Base-by-base conservation (phyloP, 2,113 vertebrate species). In the Symphodus melops region DNA sequence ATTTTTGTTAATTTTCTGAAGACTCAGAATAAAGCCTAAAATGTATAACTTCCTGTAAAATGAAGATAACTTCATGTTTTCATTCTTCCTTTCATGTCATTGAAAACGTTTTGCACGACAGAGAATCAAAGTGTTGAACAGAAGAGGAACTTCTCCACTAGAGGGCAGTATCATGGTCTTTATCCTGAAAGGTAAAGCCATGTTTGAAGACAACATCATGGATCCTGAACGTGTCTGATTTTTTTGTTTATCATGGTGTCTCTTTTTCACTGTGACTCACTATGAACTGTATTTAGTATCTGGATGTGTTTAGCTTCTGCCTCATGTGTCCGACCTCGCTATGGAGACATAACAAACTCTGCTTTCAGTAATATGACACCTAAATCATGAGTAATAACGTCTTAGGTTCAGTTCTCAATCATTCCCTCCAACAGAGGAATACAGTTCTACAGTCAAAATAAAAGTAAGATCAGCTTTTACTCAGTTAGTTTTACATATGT, bases 91-190 rank as follows among this genome's bases (percentile, higher is more conserved):
- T 8, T 8, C 5, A 48, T 6, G 2, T 14, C 4, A 14, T 4
- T 44, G 2, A 14, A 44, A 44, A 4, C 5, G 12, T 44, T 44
- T 44, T 44, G 39, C 13, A 8, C 0, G 1, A 41, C 49, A 55
- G 54, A 52, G 8, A 13, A 6, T 54, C 33, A 5, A 33, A 54
- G 12, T 36, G 12, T 44, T 44, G 2, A 7, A 7, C 58, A 42
- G 19, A 42, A 3, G 0, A 4, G 21, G 4, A 2, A 1, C 42
- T 20, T 0, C 5, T 63, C 89, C 90, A 86, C 81, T 61, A 61
- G 91, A 72, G 75, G 79, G 82, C 77, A 82, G 79, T 49, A 80
- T n/a, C 79, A 37, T 67, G 14, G 36, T 9, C 23, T 17, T 10
- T 4, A 19, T 51, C 48, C 19, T 20, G 12, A 17, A 25, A 57